Evolutionary conservation across 1,140 invertebrate species (phyloP).

Genomic region (Aplysia californica): DNA sequence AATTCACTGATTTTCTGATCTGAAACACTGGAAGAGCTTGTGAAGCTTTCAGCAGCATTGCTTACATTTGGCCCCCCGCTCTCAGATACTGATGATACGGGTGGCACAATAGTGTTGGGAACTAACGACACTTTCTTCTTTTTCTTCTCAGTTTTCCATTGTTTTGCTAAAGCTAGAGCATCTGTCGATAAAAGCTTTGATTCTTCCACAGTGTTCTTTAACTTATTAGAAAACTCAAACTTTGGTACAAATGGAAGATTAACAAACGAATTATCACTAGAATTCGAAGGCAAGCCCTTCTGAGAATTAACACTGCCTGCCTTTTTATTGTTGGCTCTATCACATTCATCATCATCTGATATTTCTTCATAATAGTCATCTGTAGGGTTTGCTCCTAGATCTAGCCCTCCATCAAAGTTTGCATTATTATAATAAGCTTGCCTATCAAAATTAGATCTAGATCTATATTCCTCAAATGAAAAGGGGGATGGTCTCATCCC

Average conservation of each 20-base stretch:
- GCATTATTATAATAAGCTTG: too few species aligned
- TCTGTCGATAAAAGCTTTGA: not conserved
- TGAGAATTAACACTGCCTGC: not conserved
- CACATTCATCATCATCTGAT: slow-evolving; percentile 11
- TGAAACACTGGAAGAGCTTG: too few species aligned
- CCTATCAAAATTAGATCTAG: too few species aligned
- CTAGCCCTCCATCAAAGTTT: too few species aligned
- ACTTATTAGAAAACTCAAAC: slow-evolving; percentile 5
- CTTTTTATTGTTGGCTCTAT: not conserved
- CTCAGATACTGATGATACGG: not conserved
- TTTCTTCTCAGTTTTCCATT: not conserved
- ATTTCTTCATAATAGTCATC: slow-evolving; percentile 21
- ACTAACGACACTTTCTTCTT: not conserved
- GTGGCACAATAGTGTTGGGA: not conserved
- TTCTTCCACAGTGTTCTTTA: not conserved
- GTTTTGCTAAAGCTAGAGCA: not conserved
- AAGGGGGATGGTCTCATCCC: too few species aligned
- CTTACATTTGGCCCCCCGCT: not conserved
- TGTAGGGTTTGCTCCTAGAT: too few species aligned
- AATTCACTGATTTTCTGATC: too few species aligned
- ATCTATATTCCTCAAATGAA: too few species aligned
- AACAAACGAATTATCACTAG: not conserved
- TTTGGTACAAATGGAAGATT: slow-evolving; percentile 24
- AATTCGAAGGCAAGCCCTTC: too few species aligned
- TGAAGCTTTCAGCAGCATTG: not conserved